Evolutionary conservation across 1,140 invertebrate genomes (phyloP).

Genomic region (Drosophila jambulina): DNA sequence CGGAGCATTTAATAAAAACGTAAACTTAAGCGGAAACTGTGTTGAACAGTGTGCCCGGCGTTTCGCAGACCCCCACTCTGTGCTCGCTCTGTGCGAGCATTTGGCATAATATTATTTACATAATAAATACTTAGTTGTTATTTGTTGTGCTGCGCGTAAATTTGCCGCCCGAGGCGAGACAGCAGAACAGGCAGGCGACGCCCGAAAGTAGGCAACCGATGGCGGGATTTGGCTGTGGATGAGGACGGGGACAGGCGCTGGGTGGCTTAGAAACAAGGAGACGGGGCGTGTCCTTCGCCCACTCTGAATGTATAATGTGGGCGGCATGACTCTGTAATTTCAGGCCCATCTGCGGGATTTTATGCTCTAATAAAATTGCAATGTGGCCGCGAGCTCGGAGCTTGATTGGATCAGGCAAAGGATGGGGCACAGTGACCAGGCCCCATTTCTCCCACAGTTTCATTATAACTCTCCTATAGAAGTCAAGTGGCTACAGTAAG

Average conservation of each 20-base stretch:
- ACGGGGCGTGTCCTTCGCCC: slow-evolving; percentile 12
- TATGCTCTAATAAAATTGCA: slow-evolving; percentile 54
- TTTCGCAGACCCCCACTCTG: background rate
- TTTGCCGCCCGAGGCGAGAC: slow-evolving; percentile 56
- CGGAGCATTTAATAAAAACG: slow-evolving; percentile 58
- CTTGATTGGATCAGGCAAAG: slow-evolving; percentile 64
- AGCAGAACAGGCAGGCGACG: slow-evolving; percentile 17
- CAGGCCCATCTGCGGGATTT: slow-evolving; percentile 65
- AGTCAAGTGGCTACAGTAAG: slow-evolving; percentile 12
- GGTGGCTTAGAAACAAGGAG: slow-evolving; percentile 2
- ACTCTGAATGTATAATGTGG: slow-evolving; percentile 33
- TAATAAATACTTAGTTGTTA: slow-evolving; percentile 79
- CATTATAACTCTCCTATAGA: background rate
- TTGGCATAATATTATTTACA: slow-evolving; percentile 77
- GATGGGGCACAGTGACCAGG: slow-evolving; percentile 14
- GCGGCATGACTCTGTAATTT: slow-evolving; percentile 45
- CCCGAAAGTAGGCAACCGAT: slow-evolving; percentile 35
- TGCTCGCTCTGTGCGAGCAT: slow-evolving; percentile 40
- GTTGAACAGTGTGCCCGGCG: background rate
- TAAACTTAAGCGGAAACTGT: slow-evolving; percentile 39
- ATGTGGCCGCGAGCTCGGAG: slow-evolving; percentile 57
- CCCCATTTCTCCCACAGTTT: slow-evolving; percentile 4
- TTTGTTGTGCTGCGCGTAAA: slow-evolving; percentile 74
- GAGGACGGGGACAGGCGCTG: background rate
- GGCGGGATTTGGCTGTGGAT: background rate